phyloP scores from a whole-genome alignment of 2,797 vertebrate genomes.

The Hippopotamyrus pictus region DNA sequence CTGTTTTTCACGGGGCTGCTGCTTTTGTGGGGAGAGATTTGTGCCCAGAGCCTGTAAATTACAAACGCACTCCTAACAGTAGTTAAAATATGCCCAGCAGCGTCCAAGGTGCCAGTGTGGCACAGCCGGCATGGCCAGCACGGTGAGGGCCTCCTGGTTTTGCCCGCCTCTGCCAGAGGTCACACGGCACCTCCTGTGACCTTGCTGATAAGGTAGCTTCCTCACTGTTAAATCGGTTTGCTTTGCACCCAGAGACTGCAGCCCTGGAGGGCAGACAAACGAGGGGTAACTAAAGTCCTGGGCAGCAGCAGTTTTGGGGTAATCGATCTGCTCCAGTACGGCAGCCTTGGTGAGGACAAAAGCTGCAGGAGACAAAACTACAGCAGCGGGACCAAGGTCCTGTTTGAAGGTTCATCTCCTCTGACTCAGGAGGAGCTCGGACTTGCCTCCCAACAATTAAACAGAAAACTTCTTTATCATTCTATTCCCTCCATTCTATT shows the following conservation, averaged over 20 bases:
- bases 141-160: constrained; percentile 48
- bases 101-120: not conserved
- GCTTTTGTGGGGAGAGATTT: not conserved
- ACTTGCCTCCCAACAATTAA: not conserved
- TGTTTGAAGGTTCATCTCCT: not conserved
- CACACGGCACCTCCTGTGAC: constrained; percentile 27
- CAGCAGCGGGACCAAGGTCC: not conserved
- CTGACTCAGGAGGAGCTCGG: not conserved
- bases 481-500: not conserved
- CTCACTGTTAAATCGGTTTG: constrained; percentile 9
- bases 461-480: not conserved
- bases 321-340: not conserved
- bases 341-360: not conserved
- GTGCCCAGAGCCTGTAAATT: not conserved
- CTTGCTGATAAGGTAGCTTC: constrained; percentile 31
- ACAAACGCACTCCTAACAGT: not conserved
- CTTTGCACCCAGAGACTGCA: constrained; percentile 5
- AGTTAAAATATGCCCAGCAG: not conserved
- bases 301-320: not conserved
- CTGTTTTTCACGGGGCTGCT: not conserved
- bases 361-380: not conserved
- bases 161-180: constrained; percentile 41
- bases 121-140: not conserved
- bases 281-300: constrained; percentile 4
- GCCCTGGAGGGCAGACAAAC: constrained; percentile 19